Evolutionary conservation across 2,797 vertebrate genomes (phyloP).

Genomic region (Triplophysa yarkandensis): DNA sequence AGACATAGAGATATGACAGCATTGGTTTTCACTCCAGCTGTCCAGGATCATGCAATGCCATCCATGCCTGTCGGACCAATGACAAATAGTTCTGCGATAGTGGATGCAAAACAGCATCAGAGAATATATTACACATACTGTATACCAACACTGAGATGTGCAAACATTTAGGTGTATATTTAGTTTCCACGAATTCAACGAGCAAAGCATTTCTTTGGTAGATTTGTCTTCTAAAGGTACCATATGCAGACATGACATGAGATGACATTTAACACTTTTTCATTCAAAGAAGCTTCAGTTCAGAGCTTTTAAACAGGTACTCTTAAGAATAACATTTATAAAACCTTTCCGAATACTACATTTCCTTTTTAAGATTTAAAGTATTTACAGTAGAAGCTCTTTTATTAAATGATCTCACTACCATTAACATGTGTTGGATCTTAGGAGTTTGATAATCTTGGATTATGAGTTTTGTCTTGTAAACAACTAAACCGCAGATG

Average conservation of each 20-base stretch:
- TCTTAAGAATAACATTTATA: slow-evolving; percentile 7
- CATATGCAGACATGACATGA: slow-evolving; percentile 3
- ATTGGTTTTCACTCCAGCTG: background rate
- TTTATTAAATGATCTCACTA: background rate
- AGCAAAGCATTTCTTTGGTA: slow-evolving; percentile 36
- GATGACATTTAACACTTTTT: slow-evolving; percentile 26
- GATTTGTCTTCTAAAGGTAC: slow-evolving; percentile 24
- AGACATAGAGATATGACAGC: slow-evolving; percentile 3
- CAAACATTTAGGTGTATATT: slow-evolving; percentile 34
- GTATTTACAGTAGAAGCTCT: slow-evolving; percentile 30
- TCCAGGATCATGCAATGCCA: background rate
- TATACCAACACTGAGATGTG: slow-evolving; percentile 7
- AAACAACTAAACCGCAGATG: slow-evolving; percentile 18
- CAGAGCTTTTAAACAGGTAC: slow-evolving; percentile 20
- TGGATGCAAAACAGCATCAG: background rate
- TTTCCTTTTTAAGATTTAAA: background rate
- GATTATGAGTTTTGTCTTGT: background rate
- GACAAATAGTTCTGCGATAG: background rate
- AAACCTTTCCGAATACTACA: slow-evolving; percentile 4
- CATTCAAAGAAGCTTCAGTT: slow-evolving; percentile 1
- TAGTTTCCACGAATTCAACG: slow-evolving; percentile 20
- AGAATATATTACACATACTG: background rate
- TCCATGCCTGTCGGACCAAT: background rate
- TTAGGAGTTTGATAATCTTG: slow-evolving; percentile 14
- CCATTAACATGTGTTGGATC: background rate